Percentiles rank a stretch among this genome's conserved stretches.
These are phyloP conservation scores for Dryobotodes eremita DNA, from an alignment of 2,888 invertebrate genomes.

Conservation along the genomic window DNA sequence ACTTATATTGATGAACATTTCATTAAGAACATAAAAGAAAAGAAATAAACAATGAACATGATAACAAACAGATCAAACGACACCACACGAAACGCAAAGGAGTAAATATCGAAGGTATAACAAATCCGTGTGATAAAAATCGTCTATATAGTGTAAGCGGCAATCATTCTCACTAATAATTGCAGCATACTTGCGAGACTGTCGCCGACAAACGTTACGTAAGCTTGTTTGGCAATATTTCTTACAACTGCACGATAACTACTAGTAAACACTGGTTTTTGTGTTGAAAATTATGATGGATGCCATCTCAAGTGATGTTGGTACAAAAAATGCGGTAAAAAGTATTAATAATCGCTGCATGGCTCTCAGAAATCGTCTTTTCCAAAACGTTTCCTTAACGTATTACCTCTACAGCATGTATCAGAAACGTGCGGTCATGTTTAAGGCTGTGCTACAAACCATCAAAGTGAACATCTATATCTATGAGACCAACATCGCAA, in stretches of 20 bases:
- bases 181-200: conserved; percentile 28
- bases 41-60: neutral
- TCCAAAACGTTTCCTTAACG: conserved; percentile 1
- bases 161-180: conserved; percentile 34
- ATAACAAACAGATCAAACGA: neutral
- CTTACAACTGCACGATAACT: conserved; percentile 7
- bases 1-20: neutral
- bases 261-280: conserved; percentile 40
- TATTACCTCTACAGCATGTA: neutral
- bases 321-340: conserved; percentile 1
- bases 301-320: neutral
- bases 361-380: neutral
- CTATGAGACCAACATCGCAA: neutral
- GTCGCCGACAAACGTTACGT: conserved; percentile 45
- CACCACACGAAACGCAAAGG: neutral
- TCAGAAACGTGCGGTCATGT: neutral
- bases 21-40: neutral
- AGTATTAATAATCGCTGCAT: conserved; percentile 1
- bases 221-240: conserved; percentile 43
- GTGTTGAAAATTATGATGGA: conserved; percentile 24
- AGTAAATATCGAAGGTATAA: conserved; percentile 6
- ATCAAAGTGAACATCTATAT: neutral
- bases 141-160: neutral
- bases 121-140: conserved; percentile 25
- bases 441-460: neutral